phyloP scores from a whole-genome alignment of 2,113 vertebrate species.

The Microcebus griseorufus region DNA sequence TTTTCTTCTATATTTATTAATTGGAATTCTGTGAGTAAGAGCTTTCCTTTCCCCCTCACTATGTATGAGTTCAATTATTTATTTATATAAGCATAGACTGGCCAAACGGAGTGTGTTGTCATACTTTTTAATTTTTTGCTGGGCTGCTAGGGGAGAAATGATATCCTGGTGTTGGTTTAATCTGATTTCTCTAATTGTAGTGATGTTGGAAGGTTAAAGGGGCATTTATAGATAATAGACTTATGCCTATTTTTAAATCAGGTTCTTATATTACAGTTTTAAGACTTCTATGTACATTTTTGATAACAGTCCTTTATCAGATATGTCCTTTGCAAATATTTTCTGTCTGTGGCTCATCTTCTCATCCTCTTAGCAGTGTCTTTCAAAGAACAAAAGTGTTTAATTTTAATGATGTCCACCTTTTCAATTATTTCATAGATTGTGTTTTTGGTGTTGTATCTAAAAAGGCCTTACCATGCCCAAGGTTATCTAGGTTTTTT shows the following conservation, averaged over 20 bases:
- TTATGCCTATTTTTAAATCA: not conserved
- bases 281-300: not conserved
- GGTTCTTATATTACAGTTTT: not conserved
- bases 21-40: not conserved
- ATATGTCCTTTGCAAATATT: not conserved
- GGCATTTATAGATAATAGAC: not conserved
- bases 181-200: not conserved
- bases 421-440: not conserved
- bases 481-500: not conserved
- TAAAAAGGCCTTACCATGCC: not conserved
- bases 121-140: not conserved
- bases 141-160: not conserved
- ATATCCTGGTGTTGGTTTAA: not conserved
- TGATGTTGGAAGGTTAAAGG: not conserved
- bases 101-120: not conserved
- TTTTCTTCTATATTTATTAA: not conserved
- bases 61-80: not conserved
- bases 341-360: not conserved
- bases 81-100: not conserved
- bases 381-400: not conserved
- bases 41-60: not conserved
- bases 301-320: not conserved
- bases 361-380: not conserved
- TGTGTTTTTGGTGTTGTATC: not conserved
- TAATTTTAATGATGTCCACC: not conserved